These are phyloP conservation scores for Channa maculata DNA, from an alignment of 2,113 vertebrate species.

Conservation along the genomic window DNA sequence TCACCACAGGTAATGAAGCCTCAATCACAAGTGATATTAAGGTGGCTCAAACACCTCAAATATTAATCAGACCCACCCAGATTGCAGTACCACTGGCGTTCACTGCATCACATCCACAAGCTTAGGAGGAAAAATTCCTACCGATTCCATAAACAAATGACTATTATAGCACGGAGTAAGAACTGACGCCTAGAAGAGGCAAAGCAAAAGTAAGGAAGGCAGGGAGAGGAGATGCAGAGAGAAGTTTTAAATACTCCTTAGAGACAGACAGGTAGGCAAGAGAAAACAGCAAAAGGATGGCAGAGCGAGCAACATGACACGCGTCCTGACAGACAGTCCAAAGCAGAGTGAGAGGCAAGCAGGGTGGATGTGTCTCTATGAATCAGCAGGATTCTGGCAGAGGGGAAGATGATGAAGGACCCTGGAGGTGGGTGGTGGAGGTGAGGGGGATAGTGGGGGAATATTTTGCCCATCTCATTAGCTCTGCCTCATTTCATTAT, in stretches of 20 bases:
- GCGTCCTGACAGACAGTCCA: constrained; percentile 61
- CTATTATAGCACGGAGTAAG: constrained; percentile 4
- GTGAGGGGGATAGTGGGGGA: constrained; percentile 23
- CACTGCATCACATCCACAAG: neutral
- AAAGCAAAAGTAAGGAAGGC: neutral
- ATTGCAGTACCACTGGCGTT: neutral
- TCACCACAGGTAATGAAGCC: constrained; percentile 10
- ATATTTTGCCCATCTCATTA: constrained; percentile 76
- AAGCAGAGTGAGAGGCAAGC: constrained; percentile 62
- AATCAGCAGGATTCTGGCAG: constrained; percentile 73
- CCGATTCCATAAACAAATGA: constrained; percentile 13
- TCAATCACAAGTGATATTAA: constrained; percentile 10
- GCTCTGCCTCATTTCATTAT: constrained; percentile 75
- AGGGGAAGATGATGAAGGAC: constrained; percentile 57
- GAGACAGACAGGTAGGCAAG: constrained; percentile 44
- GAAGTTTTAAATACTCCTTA: constrained; percentile 30
- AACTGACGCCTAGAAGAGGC: neutral
- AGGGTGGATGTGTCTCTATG: constrained; percentile 58
- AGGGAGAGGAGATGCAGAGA: neutral
- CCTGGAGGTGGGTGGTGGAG: constrained; percentile 36
- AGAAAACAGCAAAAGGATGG: neutral
- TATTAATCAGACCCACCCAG: neutral
- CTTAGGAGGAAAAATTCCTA: constrained; percentile 2
- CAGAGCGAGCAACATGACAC: constrained; percentile 39
- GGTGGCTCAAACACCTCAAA: neutral